Conservation (phyloP, 2,113 vertebrate genomes). For the Sterna hirundo region DNA sequence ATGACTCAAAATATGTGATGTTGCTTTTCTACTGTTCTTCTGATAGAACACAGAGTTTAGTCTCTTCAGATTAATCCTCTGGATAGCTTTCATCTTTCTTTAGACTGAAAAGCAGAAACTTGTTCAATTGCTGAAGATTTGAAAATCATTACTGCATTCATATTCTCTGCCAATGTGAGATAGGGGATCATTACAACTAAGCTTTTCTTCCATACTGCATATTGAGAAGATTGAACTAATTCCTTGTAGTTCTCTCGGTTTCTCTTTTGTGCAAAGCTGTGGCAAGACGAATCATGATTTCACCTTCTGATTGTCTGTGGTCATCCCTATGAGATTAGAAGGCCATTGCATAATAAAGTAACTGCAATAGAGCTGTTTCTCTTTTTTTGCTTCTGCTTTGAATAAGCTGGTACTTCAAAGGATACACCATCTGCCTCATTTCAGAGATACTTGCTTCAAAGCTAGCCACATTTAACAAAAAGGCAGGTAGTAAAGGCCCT, state of each 20-base stretch:
- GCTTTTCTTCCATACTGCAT: background rate
- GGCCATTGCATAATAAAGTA: constrained; percentile 48
- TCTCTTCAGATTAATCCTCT: background rate
- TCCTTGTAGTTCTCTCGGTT: background rate
- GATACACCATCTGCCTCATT: constrained; percentile 65
- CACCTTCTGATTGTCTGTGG: constrained; percentile 62
- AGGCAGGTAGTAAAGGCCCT: constrained; percentile 59
- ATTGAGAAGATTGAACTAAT: constrained; percentile 13
- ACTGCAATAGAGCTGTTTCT: constrained; percentile 30
- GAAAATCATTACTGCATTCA: background rate
- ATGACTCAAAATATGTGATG: background rate
- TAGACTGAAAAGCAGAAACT: background rate
- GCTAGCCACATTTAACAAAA: constrained; percentile 61
- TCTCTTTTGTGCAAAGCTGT: constrained; percentile 14
- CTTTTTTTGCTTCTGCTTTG: constrained; percentile 55
- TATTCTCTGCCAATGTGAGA: background rate
- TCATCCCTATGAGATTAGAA: constrained; percentile 64
- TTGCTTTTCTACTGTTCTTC: background rate
- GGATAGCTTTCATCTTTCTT: background rate
- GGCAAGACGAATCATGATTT: constrained; percentile 42
- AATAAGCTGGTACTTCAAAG: constrained; percentile 72
- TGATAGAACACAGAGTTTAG: background rate
- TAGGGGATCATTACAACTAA: background rate
- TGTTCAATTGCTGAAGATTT: background rate
- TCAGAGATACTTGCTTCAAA: constrained; percentile 74